These are phyloP conservation scores for Solea solea DNA, from an alignment of 2,113 vertebrate species.

Conservation along the genomic window DNA sequence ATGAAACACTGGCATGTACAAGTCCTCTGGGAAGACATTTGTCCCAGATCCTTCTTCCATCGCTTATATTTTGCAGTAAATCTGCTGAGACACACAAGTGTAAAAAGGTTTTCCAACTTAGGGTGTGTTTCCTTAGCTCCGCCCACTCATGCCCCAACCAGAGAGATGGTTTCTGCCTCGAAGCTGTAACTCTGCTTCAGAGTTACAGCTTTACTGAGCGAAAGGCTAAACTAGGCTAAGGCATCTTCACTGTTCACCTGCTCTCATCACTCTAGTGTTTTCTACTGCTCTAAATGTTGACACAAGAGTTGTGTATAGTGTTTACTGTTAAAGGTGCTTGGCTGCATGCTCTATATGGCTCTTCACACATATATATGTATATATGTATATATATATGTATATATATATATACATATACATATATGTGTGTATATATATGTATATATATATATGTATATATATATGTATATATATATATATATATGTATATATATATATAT, in stretches of 20 bases:
- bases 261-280: constrained; percentile 16
- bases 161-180: neutral
- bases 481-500: no score
- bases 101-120: neutral
- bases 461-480: no score
- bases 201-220: neutral
- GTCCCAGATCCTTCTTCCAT: no score
- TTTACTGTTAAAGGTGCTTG: constrained; percentile 24
- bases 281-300: neutral
- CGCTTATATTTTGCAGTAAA: neutral
- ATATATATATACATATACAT: no score
- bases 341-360: neutral
- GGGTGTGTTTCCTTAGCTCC: neutral
- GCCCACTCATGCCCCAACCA: constrained; percentile 1
- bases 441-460: no score
- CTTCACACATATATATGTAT: no score
- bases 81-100: neutral
- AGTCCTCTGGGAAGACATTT: no score
- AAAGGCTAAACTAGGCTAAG: constrained; percentile 56
- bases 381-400: no score
- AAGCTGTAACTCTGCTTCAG: constrained; percentile 17
- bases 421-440: no score
- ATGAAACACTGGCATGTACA: no score
- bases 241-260: constrained; percentile 37
- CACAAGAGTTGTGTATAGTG: constrained; percentile 8